These are phyloP conservation scores for Malacoraja senta DNA, from an alignment of 2,797 vertebrate species.

Conservation along the genomic window DNA sequence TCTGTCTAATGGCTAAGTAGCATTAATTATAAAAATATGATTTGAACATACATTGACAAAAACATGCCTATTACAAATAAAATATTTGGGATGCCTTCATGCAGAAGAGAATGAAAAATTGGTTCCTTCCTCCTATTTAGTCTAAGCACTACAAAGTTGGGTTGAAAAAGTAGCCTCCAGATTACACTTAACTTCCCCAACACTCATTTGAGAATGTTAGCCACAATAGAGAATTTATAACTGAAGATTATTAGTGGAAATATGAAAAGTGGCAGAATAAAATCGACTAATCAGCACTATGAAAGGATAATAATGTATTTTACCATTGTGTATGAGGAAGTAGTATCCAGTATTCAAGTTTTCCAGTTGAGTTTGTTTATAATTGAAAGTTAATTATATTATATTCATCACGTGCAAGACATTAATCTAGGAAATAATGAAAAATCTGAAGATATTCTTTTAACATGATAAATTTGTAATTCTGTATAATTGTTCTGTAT, in stretches of 20 bases:
- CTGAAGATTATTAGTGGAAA: neutral
- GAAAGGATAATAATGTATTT: neutral
- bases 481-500: no score
- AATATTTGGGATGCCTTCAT: no score
- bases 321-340: neutral
- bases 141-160: neutral
- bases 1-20: neutral
- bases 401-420: neutral
- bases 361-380: neutral
- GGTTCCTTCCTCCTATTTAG: neutral
- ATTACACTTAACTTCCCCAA: neutral
- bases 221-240: neutral
- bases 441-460: neutral
- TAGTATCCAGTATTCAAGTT: neutral
- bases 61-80: no score
- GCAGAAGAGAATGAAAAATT: no score
- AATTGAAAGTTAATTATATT: neutral
- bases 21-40: neutral
- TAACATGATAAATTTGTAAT: neutral
- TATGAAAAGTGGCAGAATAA: neutral
- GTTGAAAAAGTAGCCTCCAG: neutral
- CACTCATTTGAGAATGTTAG: neutral
- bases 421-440: neutral
- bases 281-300: neutral
- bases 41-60: neutral